Percentiles rank a stretch among this genome's conserved stretches.
These are phyloP conservation scores for Oscheius sp. DNA, from an alignment of 1,140 invertebrate genomes.

Conservation along the genomic window DNA sequence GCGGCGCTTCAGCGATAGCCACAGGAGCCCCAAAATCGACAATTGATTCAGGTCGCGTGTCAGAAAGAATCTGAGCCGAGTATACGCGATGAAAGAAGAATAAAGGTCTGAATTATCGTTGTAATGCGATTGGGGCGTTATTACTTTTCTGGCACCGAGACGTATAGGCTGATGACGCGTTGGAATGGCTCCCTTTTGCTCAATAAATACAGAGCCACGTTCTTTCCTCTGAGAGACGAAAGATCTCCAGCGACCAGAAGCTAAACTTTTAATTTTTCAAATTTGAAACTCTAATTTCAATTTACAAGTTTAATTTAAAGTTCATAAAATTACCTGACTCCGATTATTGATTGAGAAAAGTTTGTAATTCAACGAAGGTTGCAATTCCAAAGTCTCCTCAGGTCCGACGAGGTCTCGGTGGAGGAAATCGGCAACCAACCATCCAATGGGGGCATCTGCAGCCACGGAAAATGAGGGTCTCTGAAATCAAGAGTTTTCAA, in stretches of 20 bases:
- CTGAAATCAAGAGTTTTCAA: conserved; percentile 2
- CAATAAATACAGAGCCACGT: background rate
- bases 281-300: background rate
- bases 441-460: conserved; percentile 10
- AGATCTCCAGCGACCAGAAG: background rate
- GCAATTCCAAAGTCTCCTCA: background rate
- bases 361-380: conserved; percentile 2
- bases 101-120: background rate
- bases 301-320: background rate
- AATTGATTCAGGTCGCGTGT: background rate
- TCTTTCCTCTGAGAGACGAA: background rate
- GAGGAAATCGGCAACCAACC: conserved; percentile 3
- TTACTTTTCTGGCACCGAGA: background rate
- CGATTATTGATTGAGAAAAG: conserved; percentile 4
- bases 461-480: conserved; percentile 1
- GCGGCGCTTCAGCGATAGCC: background rate
- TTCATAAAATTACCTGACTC: conserved; percentile 15
- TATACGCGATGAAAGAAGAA: background rate
- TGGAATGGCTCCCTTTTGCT: background rate
- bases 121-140: background rate
- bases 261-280: background rate
- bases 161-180: background rate
- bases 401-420: background rate
- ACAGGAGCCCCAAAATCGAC: background rate
- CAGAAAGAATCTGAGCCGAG: background rate